Evolutionary conservation across 2,888 invertebrate species (phyloP).

Genomic region (Drosophila mimica): DNA sequence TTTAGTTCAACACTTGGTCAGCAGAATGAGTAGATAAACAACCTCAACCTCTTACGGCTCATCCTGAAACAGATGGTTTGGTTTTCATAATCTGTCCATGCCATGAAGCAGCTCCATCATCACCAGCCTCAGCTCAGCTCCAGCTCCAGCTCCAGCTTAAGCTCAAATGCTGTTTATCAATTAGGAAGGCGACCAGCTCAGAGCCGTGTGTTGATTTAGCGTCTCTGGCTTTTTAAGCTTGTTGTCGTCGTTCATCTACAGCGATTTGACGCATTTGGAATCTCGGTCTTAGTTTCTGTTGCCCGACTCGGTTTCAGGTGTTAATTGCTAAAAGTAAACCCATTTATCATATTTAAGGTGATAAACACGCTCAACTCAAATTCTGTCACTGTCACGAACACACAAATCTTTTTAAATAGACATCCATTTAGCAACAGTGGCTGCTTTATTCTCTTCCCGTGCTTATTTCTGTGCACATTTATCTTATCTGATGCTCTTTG

Average conservation of each 20-base stretch:
- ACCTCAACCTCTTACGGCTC: background rate
- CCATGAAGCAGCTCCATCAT: background rate
- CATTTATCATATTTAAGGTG: slow-evolving; percentile 44
- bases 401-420: slow-evolving; percentile 3
- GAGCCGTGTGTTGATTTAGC: slow-evolving; percentile 22
- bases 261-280: slow-evolving; percentile 2
- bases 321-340: slow-evolving; percentile 48
- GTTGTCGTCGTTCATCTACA: slow-evolving; percentile 1
- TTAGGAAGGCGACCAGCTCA: slow-evolving; percentile 48
- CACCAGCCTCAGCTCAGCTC: background rate
- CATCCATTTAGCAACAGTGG: background rate
- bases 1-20: slow-evolving; percentile 65
- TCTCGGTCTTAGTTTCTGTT: slow-evolving; percentile 22
- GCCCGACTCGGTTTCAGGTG: slow-evolving; percentile 37
- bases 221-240: slow-evolving; percentile 11
- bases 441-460: background rate
- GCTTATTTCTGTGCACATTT: background rate
- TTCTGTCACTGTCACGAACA: background rate
- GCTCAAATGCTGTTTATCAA: slow-evolving; percentile 43
- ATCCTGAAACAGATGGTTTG: background rate
- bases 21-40: slow-evolving; percentile 47
- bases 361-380: slow-evolving; percentile 22
- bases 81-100: slow-evolving; percentile 40
- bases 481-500: background rate
- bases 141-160: background rate